Evolutionary conservation across 1,140 invertebrate species (phyloP).

Genomic region (Babylonia areolata): DNA sequence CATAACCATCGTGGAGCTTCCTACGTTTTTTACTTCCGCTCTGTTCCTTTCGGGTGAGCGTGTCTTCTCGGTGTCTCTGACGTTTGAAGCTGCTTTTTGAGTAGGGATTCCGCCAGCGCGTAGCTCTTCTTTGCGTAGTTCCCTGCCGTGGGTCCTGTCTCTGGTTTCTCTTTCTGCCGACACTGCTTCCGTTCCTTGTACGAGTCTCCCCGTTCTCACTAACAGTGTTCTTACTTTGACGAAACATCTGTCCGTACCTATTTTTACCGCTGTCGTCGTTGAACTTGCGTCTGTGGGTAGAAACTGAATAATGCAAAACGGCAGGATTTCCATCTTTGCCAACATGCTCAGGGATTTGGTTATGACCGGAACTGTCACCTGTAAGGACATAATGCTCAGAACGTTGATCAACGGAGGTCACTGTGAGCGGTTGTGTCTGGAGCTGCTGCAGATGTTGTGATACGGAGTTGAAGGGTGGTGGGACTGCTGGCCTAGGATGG

Average conservation of each 20-base stretch:
- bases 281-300: background rate
- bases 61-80: background rate
- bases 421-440: background rate
- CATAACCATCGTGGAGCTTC: background rate
- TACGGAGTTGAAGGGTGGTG: background rate
- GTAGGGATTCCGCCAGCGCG: too few relatives aligned
- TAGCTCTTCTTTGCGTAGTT: background rate
- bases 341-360: too few relatives aligned
- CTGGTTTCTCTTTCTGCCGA: background rate
- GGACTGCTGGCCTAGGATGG: background rate
- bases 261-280: background rate
- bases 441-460: background rate
- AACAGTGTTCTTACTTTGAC: background rate
- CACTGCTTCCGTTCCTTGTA: background rate
- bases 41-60: background rate
- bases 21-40: background rate
- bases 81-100: background rate
- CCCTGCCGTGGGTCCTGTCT: background rate
- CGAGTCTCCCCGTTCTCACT: background rate
- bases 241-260: background rate
- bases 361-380: background rate
- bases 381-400: background rate
- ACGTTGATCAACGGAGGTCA: background rate
- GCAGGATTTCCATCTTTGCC: background rate
- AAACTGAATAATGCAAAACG: background rate